Base-by-base conservation (phyloP, 1,140 invertebrate genomes). In the Drosophila navojoa region DNA sequence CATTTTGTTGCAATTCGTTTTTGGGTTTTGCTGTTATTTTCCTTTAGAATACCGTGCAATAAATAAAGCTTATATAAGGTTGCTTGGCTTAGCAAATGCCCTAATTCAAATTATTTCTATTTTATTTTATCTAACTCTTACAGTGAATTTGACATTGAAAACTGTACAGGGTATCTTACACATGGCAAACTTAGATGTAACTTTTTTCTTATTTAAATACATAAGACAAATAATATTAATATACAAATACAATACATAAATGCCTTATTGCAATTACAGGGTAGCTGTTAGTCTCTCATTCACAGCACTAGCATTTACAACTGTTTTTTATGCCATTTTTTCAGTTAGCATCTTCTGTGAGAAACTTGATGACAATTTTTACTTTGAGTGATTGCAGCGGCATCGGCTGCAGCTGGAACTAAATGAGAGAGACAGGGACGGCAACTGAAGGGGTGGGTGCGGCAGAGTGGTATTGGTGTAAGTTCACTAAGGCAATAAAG, bases 1-100 rank as follows among this genome's bases (percentile, higher is more conserved):
- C 82, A 89, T 89, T 87, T 87, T 84, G 82, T 76, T 89, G 79
- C 82, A 87, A 84, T 87, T 82, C 70, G 80, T 84, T 84, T 79
- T 82, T 53, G 54, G 71, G 59, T 67, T 81, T 78, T 54, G 62
- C 49, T 54, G 62, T 44, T 38, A 35, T 45, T 42, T 5, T 13
- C 45, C 54, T 16, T 49, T 44, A 11, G 16, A 4, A 49, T 47
- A 27, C 66, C 35, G 27, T 52, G 9, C 32, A 49, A 13, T 29
- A 15, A 15, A 29, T 29, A 27, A 5, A 3, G 13, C 13, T n/a
- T 11, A 25, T 1, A 19, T 11, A 13, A n/a, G 1, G 25, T 22
- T 25, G 35, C 3, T 22, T 25, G 4, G 3, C 2, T 35, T 19
- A 32, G 9, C 1, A 11, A 38, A 38, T 38, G 10, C 6, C 11